phyloP scores from a whole-genome alignment of 1,140 invertebrate genomes.

The Aphelinus certus region DNA sequence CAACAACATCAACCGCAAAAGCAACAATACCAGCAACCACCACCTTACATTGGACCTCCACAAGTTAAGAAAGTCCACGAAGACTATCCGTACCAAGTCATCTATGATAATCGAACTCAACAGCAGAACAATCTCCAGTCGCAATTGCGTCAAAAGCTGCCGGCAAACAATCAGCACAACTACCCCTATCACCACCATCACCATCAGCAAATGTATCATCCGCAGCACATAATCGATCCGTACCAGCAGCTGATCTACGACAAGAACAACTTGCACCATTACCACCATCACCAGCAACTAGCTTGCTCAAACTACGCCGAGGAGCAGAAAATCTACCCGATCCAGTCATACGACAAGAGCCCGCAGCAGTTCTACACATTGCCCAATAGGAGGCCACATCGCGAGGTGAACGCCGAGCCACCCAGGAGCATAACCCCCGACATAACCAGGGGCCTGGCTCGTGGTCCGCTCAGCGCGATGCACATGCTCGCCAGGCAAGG shows the following conservation, averaged over 20 bases:
- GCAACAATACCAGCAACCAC: conserved; percentile 44
- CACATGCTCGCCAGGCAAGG: conserved; percentile 55
- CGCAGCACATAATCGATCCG: conserved; percentile 6
- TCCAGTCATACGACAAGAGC: conserved; percentile 19
- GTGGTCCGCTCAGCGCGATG: conserved; percentile 53
- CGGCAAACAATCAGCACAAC: conserved; percentile 28
- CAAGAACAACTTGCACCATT: background rate
- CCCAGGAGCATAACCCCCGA: conserved; percentile 70
- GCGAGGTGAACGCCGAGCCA: conserved; percentile 52
- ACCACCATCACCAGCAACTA: conserved; percentile 15
- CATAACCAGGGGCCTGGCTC: conserved; percentile 65
- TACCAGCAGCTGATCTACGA: conserved; percentile 25
- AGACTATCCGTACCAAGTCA: background rate
- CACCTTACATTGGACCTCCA: conserved; percentile 52
- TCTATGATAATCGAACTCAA: conserved; percentile 22
- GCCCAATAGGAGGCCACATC: conserved; percentile 55
- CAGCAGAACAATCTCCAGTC: conserved; percentile 36
- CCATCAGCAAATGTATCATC: conserved; percentile 27
- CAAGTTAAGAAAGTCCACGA: conserved; percentile 40
- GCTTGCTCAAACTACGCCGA: conserved; percentile 37
- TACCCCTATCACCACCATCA: conserved; percentile 34
- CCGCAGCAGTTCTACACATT: conserved; percentile 57
- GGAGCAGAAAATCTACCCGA: conserved; percentile 43
- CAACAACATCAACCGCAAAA: conserved; percentile 47
- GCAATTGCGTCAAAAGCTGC: conserved; percentile 36